Evolutionary conservation across 2,797 vertebrate genomes (phyloP).

Genomic region (Phyllotis vaccarum): DNA sequence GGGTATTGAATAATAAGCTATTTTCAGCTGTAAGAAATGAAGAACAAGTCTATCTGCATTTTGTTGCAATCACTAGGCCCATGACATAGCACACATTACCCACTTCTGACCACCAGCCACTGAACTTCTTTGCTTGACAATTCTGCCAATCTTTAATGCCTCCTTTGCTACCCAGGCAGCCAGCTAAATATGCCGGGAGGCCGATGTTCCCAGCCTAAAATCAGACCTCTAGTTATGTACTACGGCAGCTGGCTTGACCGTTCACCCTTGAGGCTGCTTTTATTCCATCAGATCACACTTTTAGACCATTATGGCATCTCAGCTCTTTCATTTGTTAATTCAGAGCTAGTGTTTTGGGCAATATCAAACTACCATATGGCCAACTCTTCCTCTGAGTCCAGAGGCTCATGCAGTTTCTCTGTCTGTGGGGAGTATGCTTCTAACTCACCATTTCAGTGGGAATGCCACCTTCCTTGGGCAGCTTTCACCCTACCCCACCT

Average conservation of each 20-base stretch:
- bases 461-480: not conserved
- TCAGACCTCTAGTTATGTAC: not conserved
- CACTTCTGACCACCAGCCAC: not conserved
- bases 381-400: not conserved
- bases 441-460: not conserved
- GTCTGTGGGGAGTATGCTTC: not conserved
- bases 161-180: not conserved
- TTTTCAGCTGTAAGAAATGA: not conserved
- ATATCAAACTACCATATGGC: conserved; percentile 44
- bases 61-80: not conserved
- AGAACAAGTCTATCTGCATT: no score
- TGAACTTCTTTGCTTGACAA: not conserved
- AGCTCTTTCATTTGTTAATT: conserved; percentile 18
- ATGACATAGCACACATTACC: not conserved
- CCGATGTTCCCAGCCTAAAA: not conserved
- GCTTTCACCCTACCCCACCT: not conserved
- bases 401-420: not conserved
- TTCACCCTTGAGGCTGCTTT: not conserved
- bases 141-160: not conserved
- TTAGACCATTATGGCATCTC: not conserved
- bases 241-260: not conserved
- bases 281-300: not conserved
- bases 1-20: not conserved
- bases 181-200: not conserved
- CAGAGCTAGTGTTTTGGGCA: not conserved